Conservation (phyloP, 2,113 vertebrate genomes). For the Cyanocitta stelleri region DNA sequence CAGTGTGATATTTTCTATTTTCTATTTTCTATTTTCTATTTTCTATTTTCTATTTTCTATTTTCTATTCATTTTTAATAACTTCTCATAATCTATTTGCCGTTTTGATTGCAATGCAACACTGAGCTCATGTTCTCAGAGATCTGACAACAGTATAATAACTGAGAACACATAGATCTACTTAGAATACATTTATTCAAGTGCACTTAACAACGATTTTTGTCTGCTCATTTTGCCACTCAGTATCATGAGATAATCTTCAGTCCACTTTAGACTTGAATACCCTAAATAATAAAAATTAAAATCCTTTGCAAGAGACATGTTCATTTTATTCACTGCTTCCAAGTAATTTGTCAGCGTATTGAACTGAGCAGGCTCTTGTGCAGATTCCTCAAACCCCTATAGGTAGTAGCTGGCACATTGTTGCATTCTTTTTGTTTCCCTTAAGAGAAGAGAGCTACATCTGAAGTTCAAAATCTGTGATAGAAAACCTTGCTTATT, state of each 20-base stretch:
- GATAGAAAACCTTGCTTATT: background rate
- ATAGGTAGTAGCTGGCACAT: background rate
- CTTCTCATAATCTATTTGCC: background rate
- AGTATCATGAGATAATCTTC: background rate
- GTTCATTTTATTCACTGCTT: background rate
- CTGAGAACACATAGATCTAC: background rate
- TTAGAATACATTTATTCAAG: background rate
- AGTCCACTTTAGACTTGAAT: background rate
- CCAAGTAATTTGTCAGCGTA: background rate
- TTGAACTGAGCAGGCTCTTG: background rate
- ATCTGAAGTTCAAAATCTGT: background rate
- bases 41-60: background rate
- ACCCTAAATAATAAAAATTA: background rate
- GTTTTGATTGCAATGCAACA: background rate
- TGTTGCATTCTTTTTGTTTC: background rate
- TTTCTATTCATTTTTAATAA: background rate
- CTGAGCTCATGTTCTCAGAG: background rate
- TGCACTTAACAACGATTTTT: background rate
- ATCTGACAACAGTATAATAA: background rate
- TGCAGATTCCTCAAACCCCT: background rate
- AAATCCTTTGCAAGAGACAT: background rate
- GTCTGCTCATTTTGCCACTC: background rate
- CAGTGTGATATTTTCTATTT: background rate
- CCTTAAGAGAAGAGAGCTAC: background rate
- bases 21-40: too few relatives aligned